These are phyloP conservation scores for Phoebastria nigripes DNA, from an alignment of 2,797 vertebrate genomes.

Conservation along the genomic window DNA sequence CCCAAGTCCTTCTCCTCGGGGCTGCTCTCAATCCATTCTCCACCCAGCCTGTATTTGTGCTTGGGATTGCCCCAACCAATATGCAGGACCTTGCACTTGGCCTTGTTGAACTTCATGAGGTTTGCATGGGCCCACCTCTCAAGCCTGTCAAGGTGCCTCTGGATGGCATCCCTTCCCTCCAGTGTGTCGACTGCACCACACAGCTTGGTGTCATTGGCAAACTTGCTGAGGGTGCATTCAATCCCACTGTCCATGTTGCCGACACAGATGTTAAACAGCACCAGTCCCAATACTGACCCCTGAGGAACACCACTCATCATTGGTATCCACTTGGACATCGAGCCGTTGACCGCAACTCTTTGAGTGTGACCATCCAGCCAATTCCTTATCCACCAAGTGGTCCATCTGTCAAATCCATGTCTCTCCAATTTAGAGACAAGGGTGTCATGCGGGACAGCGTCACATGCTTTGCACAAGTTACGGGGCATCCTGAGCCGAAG, in stretches of 20 bases:
- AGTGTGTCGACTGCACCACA: neutral
- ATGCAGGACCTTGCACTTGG: neutral
- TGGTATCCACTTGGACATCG: neutral
- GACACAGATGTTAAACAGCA: neutral
- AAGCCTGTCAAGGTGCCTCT: neutral
- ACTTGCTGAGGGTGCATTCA: neutral
- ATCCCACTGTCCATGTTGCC: neutral
- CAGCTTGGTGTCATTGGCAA: neutral
- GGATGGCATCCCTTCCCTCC: neutral
- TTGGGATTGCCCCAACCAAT: neutral
- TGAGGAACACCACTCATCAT: neutral
- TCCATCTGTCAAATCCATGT: neutral
- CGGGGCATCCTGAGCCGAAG: neutral
- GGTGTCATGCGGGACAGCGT: neutral
- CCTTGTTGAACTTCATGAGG: neutral
- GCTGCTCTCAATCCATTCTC: neutral
- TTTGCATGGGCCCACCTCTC: neutral
- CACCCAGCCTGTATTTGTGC: neutral
- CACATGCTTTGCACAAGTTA: neutral
- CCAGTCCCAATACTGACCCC: neutral
- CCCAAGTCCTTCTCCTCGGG: neutral
- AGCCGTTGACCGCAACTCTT: neutral
- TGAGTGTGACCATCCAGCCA: neutral
- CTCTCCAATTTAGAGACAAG: neutral
- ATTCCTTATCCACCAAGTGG: neutral